phyloP scores from a whole-genome alignment of 1,140 invertebrate genomes.

The Drosophila repletoides region DNA sequence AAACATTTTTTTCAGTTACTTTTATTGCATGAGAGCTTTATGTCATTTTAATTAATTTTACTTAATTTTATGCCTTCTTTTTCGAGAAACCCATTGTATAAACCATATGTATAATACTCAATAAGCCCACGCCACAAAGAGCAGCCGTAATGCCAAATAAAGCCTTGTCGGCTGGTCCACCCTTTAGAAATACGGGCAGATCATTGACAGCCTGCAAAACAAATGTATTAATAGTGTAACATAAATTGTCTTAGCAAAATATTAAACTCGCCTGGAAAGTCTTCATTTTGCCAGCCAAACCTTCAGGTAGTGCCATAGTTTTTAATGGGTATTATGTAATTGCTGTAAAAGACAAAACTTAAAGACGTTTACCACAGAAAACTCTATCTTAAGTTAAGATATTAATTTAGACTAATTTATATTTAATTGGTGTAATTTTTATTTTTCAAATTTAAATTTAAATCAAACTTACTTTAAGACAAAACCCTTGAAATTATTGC shows the following conservation, averaged over 20 bases:
- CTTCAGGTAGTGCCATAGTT: slow-evolving; percentile 76
- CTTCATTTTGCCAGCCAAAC: slow-evolving; percentile 71
- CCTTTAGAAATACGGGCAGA: slow-evolving; percentile 76
- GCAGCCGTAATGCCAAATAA: slow-evolving; percentile 74
- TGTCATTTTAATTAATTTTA: slow-evolving; percentile 1
- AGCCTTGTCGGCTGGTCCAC: slow-evolving; percentile 71
- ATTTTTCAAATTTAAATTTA: background rate
- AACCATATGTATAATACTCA: slow-evolving; percentile 67
- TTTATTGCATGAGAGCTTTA: background rate
- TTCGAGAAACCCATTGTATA: slow-evolving; percentile 78
- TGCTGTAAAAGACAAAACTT: slow-evolving; percentile 28
- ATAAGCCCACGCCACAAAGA: slow-evolving; percentile 70
- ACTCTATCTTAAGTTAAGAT: too few relatives aligned
- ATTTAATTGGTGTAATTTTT: too few relatives aligned
- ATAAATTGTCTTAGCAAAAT: fast-evolving
- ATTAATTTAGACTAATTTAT: too few relatives aligned
- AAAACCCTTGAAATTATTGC: background rate
- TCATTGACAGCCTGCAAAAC: slow-evolving; percentile 64
- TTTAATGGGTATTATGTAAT: slow-evolving; percentile 65
- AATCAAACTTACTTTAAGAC: slow-evolving; percentile 25
- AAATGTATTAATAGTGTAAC: background rate
- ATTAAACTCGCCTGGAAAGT: slow-evolving; percentile 67
- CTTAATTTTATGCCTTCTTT: slow-evolving; percentile 70
- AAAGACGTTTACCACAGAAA: background rate
- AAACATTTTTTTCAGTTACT: background rate